phyloP scores from a whole-genome alignment of 2,797 vertebrate species.

The Eulemur albifrons region DNA sequence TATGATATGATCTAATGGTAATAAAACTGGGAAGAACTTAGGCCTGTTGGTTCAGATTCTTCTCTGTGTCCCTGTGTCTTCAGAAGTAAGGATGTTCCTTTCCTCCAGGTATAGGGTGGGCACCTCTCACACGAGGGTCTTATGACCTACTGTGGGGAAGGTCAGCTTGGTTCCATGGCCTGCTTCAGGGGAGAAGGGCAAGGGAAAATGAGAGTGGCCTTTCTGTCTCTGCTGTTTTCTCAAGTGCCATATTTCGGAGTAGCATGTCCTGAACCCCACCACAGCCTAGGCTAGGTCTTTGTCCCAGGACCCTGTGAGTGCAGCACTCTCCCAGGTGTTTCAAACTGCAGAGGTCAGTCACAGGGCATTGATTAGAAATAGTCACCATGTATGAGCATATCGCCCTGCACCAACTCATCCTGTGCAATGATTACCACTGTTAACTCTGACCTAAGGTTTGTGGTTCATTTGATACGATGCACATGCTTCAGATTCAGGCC shows the following conservation, averaged over 20 bases:
- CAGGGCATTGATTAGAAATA: not conserved
- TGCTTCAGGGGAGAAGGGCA: not conserved
- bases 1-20: not conserved
- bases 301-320: not conserved
- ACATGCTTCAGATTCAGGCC: not conserved
- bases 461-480: not conserved
- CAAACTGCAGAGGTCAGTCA: not conserved
- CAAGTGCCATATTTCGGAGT: not conserved
- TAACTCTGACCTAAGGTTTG: not conserved
- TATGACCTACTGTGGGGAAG: not conserved
- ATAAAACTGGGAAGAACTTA: not conserved
- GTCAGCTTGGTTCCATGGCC: not conserved
- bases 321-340: not conserved
- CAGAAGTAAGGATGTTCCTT: too few relatives aligned
- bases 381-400: not conserved
- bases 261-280: not conserved
- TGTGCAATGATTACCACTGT: not conserved
- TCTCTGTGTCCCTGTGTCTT: not conserved
- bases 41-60: not conserved
- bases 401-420: not conserved
- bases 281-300: not conserved
- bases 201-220: too few relatives aligned
- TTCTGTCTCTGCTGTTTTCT: not conserved
- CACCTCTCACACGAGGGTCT: not conserved
- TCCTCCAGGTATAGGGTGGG: not conserved